Conservation (phyloP, 2,888 invertebrate genomes). For the Desoria tigrina region DNA sequence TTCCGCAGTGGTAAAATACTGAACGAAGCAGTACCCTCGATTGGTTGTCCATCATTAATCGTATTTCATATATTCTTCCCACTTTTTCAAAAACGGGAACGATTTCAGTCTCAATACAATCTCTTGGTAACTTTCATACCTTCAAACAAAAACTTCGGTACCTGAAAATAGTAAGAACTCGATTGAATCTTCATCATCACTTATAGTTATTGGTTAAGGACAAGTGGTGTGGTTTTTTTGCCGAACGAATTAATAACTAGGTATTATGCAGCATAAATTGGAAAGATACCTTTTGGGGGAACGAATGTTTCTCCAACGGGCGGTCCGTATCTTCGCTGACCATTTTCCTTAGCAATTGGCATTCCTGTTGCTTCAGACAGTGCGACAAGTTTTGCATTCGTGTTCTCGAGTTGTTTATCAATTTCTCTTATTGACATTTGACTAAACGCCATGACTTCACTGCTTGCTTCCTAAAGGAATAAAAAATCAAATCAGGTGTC, state of each 20-base stretch:
- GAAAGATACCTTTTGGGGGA: constrained; percentile 58
- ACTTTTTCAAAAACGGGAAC: constrained; percentile 68
- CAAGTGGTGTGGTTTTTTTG: not conserved
- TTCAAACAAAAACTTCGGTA: constrained; percentile 71
- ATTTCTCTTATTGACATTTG: not conserved
- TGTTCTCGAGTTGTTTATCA: not conserved
- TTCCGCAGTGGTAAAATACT: constrained; percentile 63
- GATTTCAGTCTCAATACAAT: constrained; percentile 73
- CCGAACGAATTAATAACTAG: no score
- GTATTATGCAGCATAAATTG: no score
- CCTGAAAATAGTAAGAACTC: constrained; percentile 40
- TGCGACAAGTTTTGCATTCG: constrained; percentile 3
- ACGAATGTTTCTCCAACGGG: constrained; percentile 61
- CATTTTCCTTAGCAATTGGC: constrained; percentile 71
- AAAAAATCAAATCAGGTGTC: no score
- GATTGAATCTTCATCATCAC: no score
- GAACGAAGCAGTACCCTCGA: constrained; percentile 78
- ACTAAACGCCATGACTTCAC: no score
- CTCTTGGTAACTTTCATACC: constrained; percentile 76
- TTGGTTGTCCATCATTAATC: constrained; percentile 80
- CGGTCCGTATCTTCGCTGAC: constrained; percentile 73
- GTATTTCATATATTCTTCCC: constrained; percentile 72
- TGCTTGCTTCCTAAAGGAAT: no score
- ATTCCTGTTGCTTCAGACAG: constrained; percentile 32
- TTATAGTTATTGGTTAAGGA: not conserved